Percentiles rank a stretch among this genome's conserved stretches.
phyloP scores from a whole-genome alignment of 2,888 invertebrate species.

The Synanthedon formicaeformis region DNA sequence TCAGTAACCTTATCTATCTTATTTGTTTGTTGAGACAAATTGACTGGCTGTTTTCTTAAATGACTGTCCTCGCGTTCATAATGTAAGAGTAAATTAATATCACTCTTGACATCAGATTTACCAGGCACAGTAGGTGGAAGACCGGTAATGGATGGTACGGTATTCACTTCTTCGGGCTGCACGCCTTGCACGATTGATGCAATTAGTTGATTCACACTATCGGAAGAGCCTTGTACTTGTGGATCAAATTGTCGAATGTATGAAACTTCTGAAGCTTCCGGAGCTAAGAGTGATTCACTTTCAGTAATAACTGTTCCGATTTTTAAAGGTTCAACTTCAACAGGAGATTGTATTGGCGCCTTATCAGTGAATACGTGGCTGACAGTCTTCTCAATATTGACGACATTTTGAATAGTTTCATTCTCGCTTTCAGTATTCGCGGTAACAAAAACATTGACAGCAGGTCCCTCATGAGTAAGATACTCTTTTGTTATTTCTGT shows the following conservation, averaged over 20 bases:
- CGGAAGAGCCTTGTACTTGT: slow-evolving; percentile 24
- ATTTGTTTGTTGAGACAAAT: background rate
- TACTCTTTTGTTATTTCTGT: background rate
- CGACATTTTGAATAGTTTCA: slow-evolving; percentile 1
- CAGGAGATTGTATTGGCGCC: slow-evolving; percentile 21
- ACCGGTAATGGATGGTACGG: slow-evolving; percentile 13
- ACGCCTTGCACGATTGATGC: slow-evolving; percentile 14
- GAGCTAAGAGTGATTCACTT: slow-evolving; percentile 17
- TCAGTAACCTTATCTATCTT: slow-evolving; percentile 1
- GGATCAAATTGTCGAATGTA: slow-evolving; percentile 36
- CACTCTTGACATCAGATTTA: slow-evolving; percentile 20
- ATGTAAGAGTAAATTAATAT: slow-evolving; percentile 35
- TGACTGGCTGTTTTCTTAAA: slow-evolving; percentile 4
- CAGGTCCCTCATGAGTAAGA: background rate
- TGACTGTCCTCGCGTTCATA: slow-evolving; percentile 41
- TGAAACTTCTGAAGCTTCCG: slow-evolving; percentile 26
- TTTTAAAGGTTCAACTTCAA: slow-evolving; percentile 28
- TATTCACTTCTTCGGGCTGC: slow-evolving; percentile 33
- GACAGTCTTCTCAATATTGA: slow-evolving; percentile 8
- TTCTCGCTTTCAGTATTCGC: background rate
- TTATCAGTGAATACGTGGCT: slow-evolving; percentile 19
- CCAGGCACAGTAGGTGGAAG: slow-evolving; percentile 6
- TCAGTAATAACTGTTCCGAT: slow-evolving; percentile 31
- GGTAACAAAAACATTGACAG: background rate
- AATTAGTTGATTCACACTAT: slow-evolving; percentile 28